Evolutionary conservation across 2,797 vertebrate genomes (phyloP).

Genomic region (Clarias fuscus): DNA sequence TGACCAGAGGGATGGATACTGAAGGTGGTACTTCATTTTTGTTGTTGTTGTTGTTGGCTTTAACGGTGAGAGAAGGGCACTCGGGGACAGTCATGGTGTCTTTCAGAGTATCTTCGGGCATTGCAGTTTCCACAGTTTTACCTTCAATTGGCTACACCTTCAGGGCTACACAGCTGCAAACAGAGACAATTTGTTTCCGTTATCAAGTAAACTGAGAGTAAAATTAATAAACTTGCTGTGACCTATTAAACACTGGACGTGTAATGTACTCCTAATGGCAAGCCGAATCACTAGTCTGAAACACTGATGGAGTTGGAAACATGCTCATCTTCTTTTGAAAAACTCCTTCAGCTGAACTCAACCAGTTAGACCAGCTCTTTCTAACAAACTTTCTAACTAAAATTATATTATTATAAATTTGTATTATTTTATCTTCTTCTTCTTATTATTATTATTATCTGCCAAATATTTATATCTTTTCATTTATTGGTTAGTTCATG

Average conservation of each 20-base stretch:
- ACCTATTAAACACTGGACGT: background rate
- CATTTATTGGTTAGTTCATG: too few relatives aligned
- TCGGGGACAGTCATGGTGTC: conserved; percentile 77
- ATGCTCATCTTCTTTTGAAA: too few relatives aligned
- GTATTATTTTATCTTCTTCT: too few relatives aligned
- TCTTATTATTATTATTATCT: too few relatives aligned
- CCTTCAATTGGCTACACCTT: conserved; percentile 10
- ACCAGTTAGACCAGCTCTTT: too few relatives aligned
- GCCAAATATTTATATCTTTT: too few relatives aligned
- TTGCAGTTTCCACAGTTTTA: conserved; percentile 60
- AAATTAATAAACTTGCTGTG: too few relatives aligned
- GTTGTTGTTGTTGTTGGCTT: conserved; percentile 68
- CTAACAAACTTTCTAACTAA: too few relatives aligned
- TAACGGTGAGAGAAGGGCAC: conserved; percentile 68
- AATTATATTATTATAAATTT: too few relatives aligned
- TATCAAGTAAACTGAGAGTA: background rate
- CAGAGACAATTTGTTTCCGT: background rate
- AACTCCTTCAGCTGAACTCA: too few relatives aligned
- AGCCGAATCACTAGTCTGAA: background rate
- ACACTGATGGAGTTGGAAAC: background rate
- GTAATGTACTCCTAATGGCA: background rate
- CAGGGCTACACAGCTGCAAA: background rate
- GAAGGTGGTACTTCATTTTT: conserved; percentile 63
- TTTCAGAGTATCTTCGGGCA: conserved; percentile 83
- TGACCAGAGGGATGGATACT: conserved; percentile 79